A percentile compares a stretch with the other conserved stretches of the same genome.
phyloP scores from a whole-genome alignment of 2,888 invertebrate genomes.

The Mythimna ferrago region DNA sequence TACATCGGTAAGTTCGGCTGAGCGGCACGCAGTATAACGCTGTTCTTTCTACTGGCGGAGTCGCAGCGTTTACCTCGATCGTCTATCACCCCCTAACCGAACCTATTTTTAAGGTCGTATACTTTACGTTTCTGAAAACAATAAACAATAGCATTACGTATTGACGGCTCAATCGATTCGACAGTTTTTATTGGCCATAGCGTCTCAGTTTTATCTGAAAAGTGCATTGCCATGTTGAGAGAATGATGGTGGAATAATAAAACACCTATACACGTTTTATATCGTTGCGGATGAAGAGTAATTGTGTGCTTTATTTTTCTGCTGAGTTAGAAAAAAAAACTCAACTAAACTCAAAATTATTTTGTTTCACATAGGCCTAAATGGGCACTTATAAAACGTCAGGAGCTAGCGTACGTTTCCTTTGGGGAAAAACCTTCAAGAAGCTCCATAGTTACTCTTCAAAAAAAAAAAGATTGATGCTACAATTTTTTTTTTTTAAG shows the following conservation, averaged over 20 bases:
- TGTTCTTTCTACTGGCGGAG: neutral
- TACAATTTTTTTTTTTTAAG: no score
- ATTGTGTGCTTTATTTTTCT: constrained; percentile 53
- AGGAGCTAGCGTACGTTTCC: no score
- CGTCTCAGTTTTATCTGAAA: constrained; percentile 74
- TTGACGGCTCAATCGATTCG: constrained; percentile 75
- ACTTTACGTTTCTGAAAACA: constrained; percentile 60
- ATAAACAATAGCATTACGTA: constrained; percentile 65
- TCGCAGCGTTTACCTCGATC: constrained; percentile 15
- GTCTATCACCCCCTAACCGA: constrained; percentile 34
- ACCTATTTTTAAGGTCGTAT: constrained; percentile 62
- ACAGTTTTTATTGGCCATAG: constrained; percentile 79
- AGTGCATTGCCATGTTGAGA: constrained; percentile 84
- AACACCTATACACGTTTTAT: constrained; percentile 81
- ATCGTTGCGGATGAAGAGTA: constrained; percentile 59
- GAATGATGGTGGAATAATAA: constrained; percentile 81
- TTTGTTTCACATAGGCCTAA: no score
- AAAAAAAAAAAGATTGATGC: neutral
- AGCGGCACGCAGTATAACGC: no score
- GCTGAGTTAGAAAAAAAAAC: constrained; percentile 4
- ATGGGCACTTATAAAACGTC: no score
- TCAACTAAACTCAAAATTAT: no score
- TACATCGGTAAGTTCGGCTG: no score
- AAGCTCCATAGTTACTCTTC: no score
- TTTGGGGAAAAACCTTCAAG: no score